A percentile compares a stretch with the other conserved stretches of the same genome.
Evolutionary conservation across 2,797 vertebrate genomes (phyloP).

Genomic region (Florisuga fusca): DNA sequence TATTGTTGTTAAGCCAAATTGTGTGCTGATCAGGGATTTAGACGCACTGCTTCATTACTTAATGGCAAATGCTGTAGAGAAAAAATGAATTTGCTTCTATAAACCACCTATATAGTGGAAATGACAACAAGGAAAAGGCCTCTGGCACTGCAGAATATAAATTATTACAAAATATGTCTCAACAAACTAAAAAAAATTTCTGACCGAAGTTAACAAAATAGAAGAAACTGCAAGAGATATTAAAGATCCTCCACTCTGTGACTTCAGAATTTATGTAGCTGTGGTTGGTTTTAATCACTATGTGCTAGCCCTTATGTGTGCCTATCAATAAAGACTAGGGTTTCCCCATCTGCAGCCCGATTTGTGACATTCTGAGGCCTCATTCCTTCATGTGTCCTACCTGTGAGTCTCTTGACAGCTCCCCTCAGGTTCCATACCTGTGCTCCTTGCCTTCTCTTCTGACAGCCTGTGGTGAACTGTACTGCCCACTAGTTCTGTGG

Average conservation of each 20-base stretch:
- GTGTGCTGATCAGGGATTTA: not conserved
- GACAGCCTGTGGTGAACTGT: not conserved
- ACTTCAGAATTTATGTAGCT: not conserved
- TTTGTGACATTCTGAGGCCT: not conserved
- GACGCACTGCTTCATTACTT: not conserved
- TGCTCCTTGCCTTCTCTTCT: not conserved
- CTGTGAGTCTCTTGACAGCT: not conserved
- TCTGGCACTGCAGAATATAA: not conserved
- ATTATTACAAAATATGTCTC: not conserved
- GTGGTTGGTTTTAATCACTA: not conserved
- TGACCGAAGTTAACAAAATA: not conserved
- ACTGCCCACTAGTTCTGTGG: not conserved
- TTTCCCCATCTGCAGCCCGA: not conserved
- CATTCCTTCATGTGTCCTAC: not conserved
- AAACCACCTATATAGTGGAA: not conserved
- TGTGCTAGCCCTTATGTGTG: not conserved
- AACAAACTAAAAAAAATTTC: not conserved
- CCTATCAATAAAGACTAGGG: rapidly evolving
- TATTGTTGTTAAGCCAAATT: not conserved
- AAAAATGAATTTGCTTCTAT: not conserved
- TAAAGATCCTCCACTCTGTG: not conserved
- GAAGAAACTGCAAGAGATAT: not conserved
- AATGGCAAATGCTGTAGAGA: not conserved
- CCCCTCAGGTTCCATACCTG: not conserved
- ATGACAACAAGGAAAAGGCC: not conserved